A percentile compares a stretch with the other conserved stretches of the same genome.
phyloP scores from a whole-genome alignment of 2,113 vertebrate genomes.

The Ranitomeya variabilis region DNA sequence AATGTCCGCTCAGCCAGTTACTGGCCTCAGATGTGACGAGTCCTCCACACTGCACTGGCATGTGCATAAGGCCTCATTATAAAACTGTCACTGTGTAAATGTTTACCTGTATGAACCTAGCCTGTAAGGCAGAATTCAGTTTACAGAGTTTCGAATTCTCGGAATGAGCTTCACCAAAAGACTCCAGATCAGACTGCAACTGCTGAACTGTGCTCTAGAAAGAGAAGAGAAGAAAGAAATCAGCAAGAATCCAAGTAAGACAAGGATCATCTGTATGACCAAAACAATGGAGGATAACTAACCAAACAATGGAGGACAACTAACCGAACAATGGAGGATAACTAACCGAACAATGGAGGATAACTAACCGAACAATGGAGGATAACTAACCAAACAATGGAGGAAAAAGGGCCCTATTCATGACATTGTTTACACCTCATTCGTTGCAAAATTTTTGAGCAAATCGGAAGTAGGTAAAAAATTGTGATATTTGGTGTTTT shows the following conservation, averaged over 20 bases:
- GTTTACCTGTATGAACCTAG: conserved; percentile 66
- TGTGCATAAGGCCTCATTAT: background rate
- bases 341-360: too few relatives aligned
- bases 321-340: background rate
- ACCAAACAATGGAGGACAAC: too few relatives aligned
- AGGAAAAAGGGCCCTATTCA: too few relatives aligned
- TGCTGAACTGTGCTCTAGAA: conserved; percentile 66
- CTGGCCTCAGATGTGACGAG: background rate
- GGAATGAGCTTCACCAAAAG: conserved; percentile 59
- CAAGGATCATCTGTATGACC: background rate
- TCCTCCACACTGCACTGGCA: background rate
- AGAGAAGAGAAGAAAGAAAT: conserved; percentile 26
- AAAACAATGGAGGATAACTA: background rate
- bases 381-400: too few relatives aligned
- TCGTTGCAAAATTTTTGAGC: too few relatives aligned
- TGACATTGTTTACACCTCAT: too few relatives aligned
- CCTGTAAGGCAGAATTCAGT: conserved; percentile 61
- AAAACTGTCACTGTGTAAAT: background rate
- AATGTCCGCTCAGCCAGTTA: too few relatives aligned
- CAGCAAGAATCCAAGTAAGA: background rate
- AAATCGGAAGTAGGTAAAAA: too few relatives aligned
- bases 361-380: background rate
- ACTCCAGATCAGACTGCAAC: conserved; percentile 67
- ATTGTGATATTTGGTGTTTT: too few relatives aligned
- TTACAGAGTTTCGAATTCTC: conserved; percentile 64